Evolutionary conservation across 2,113 vertebrate species (phyloP), one percentile per base, ranked within the genome.

Genomic region (Vombatus ursinus): DNA sequence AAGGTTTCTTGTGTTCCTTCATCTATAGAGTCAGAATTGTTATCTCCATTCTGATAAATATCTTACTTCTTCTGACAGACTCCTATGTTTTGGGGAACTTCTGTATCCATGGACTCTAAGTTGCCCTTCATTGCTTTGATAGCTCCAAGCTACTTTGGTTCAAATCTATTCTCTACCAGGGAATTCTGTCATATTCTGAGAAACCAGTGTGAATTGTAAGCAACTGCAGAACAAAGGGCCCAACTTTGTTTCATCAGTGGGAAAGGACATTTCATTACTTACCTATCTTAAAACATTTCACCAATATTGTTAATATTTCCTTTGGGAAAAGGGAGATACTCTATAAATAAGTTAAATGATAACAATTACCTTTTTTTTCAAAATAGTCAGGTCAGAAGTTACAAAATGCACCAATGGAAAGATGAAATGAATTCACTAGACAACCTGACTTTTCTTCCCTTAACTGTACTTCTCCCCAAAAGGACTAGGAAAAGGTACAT

Each of bases 21-120:
- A 95, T n/a, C 77, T 93, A 12, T 23, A 93, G 23, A 90, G 50
- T 50, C 23, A 92, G 14, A 97, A 84, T 16, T 57, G 4, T 2
- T 90, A 47, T 19, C 5, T 90, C 89, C 2, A 91, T 51, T 68
- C 57, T 94, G 31, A 90, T 93, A 23, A 94, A 90, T 90, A 52
- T 26, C 8, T 90, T 92, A 84, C 3, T 91, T 61, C 68, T 90
- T 94, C 26, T 91, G 93, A 90, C 54, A 91, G 68, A 9, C 94
- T 12, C 10, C 57, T 31, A 61, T 61, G 44, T 90, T 90, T 47
- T 22, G 44, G 16, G 3, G 9, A 90, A 19, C 23, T 37, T 31
- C 57, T 77, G 61, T n/a, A 77, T 77, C 37, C 14, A 37, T n/a
- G 16, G 12, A 19, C 37, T 77, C 61, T 68, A 68, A 11, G 3